These are phyloP conservation scores for Watsonalla cultraria DNA, from an alignment of 2,888 invertebrate species.

Conservation along the genomic window DNA sequence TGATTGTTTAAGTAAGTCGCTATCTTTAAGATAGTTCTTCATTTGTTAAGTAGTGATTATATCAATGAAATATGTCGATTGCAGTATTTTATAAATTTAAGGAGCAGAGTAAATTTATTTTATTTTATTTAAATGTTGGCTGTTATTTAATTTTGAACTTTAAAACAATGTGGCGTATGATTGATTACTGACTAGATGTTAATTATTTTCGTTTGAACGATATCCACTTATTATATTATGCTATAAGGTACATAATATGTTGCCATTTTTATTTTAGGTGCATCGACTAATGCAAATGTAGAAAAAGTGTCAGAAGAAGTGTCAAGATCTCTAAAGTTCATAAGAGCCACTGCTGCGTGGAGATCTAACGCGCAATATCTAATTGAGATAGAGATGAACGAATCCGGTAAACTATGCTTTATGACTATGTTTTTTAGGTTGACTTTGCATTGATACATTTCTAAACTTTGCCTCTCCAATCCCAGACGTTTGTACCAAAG, in stretches of 20 bases:
- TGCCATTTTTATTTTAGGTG: conserved; percentile 30
- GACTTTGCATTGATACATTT: background rate
- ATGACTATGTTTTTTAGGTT: background rate
- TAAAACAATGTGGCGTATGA: no score
- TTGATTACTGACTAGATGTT: no score
- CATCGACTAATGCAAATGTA: conserved; percentile 30
- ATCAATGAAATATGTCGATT: no score
- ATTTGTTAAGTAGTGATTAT: no score
- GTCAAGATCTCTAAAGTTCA: conserved; percentile 57
- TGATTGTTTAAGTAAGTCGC: no score
- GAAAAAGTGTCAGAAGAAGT: conserved; percentile 69
- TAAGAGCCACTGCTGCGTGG: conserved; percentile 63
- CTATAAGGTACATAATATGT: background rate
- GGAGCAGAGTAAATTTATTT: no score
- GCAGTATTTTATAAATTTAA: no score
- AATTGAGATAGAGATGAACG: conserved; percentile 65
- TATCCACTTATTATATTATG: background rate
- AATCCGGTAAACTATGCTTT: conserved; percentile 43
- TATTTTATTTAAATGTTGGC: no score
- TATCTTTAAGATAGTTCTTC: no score
- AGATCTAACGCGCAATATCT: conserved; percentile 66
- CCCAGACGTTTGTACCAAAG: no score
- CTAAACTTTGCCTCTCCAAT: no score
- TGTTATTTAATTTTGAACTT: background rate
- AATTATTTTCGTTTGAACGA: no score